phyloP scores from a whole-genome alignment of 2,113 vertebrate genomes.

The Hippocampus comes region DNA sequence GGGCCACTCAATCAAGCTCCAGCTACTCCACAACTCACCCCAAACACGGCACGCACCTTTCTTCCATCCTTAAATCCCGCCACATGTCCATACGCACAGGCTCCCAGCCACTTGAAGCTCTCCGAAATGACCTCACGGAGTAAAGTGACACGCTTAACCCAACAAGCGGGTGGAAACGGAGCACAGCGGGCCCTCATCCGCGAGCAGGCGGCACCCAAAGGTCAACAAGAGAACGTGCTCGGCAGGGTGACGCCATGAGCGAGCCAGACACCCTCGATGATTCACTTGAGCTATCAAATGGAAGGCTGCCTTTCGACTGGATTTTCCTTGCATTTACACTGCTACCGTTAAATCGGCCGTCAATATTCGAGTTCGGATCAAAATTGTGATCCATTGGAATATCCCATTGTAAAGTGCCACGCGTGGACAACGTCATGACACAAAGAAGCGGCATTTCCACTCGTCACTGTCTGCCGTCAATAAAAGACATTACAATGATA shows the following conservation, averaged over 20 bases:
- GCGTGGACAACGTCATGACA: too few relatives aligned
- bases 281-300: neutral
- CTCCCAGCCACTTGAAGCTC: constrained; percentile 44
- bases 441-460: too few relatives aligned
- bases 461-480: too few relatives aligned
- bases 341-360: constrained; percentile 1
- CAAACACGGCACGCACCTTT: constrained; percentile 13
- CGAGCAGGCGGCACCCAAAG: constrained; percentile 43
- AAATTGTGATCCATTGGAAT: too few relatives aligned
- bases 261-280: constrained; percentile 1
- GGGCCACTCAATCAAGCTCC: constrained; percentile 37
- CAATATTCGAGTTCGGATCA: too few relatives aligned
- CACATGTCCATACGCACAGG: constrained; percentile 19
- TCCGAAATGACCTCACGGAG: constrained; percentile 49
- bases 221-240: constrained; percentile 49
- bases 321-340: neutral
- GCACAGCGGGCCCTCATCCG: constrained; percentile 55
- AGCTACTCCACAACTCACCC: constrained; percentile 14
- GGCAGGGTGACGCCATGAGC: neutral
- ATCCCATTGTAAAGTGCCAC: too few relatives aligned
- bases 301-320: neutral
- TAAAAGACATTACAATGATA: too few relatives aligned
- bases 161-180: constrained; percentile 33
- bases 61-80: constrained; percentile 27
- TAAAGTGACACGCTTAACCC: constrained; percentile 51